Conservation (phyloP, 30 jellyfish, hydroid and myxozoan species). For the Aurelia aurita complex sp. Pacific region DNA sequence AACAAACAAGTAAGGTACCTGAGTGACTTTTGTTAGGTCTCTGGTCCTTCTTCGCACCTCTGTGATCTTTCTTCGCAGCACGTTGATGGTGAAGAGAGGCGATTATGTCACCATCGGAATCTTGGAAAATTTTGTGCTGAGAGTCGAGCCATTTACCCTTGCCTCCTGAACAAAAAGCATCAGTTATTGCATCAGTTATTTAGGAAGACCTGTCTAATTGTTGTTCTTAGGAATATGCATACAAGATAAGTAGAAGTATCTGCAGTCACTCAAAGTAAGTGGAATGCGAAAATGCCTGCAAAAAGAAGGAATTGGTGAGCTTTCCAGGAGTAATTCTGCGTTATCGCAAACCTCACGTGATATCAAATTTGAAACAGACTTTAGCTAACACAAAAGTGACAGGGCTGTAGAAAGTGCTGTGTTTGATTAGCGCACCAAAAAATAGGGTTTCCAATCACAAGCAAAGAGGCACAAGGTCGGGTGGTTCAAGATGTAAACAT, state of each 20-base stretch:
- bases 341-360: no score
- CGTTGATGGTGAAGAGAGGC: constrained; percentile 56
- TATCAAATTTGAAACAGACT: not conserved
- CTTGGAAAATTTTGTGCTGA: constrained; percentile 40
- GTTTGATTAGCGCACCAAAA: not conserved
- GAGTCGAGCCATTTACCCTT: constrained; percentile 49
- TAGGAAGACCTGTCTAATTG: not conserved
- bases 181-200: not conserved
- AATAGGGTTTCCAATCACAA: no score
- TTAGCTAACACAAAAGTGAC: not conserved
- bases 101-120: constrained; percentile 46
- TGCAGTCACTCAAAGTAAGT: no score
- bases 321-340: no score
- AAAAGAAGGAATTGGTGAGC: no score
- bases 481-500: no score
- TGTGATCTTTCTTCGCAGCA: constrained; percentile 19
- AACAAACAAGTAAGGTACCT: not conserved
- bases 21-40: constrained; percentile 6
- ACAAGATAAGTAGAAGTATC: no score
- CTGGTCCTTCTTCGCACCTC: constrained; percentile 33
- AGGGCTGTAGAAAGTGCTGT: not conserved
- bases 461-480: no score
- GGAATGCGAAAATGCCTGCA: not conserved
- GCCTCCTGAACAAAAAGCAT: not conserved
- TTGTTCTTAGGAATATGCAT: no score